Percentiles rank a stretch among this genome's conserved stretches.
Evolutionary conservation across 2,113 vertebrate genomes (phyloP).

Genomic region (Oncorhynchus kisutch): DNA sequence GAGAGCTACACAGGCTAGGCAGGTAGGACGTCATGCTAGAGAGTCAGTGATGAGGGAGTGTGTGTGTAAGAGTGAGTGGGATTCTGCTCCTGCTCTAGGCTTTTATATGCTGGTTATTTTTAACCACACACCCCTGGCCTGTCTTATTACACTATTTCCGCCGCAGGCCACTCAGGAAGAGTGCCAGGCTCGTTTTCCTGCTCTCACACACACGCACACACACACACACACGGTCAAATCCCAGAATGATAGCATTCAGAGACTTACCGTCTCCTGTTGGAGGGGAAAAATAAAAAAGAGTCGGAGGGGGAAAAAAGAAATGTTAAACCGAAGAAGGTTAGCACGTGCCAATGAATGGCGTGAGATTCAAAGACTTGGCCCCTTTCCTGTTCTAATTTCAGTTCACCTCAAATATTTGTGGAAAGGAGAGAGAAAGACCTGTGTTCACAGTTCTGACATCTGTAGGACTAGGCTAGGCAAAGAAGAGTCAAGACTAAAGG

Average conservation of each 20-base stretch:
- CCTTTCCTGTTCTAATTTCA: neutral
- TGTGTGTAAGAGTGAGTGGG: slow-evolving; percentile 66
- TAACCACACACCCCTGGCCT: no score
- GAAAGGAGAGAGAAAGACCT: slow-evolving; percentile 28
- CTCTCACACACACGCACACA: slow-evolving; percentile 81
- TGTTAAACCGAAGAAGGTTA: slow-evolving; percentile 66
- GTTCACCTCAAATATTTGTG: slow-evolving; percentile 26
- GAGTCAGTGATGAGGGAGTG: slow-evolving; percentile 22
- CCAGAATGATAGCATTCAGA: slow-evolving; percentile 86
- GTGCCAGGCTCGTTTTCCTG: slow-evolving; percentile 79
- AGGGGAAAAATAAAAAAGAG: slow-evolving; percentile 1
- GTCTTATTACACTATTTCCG: no score
- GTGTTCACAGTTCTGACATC: neutral
- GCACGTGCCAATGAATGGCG: slow-evolving; percentile 74
- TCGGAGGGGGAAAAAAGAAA: slow-evolving; percentile 16
- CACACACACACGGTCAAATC: slow-evolving; percentile 66
- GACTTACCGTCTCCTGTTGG: slow-evolving; percentile 53
- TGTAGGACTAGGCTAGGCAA: neutral
- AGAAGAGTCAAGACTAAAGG: neutral
- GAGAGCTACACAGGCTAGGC: slow-evolving; percentile 19
- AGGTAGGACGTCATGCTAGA: slow-evolving; percentile 44
- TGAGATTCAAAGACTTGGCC: slow-evolving; percentile 1
- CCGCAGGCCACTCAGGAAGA: no score
- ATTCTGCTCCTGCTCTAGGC: slow-evolving; percentile 71
- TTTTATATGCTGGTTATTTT: no score